phyloP scores from a whole-genome alignment of 64 coral and sea anemone genomes.

The Montipora capricornis region DNA sequence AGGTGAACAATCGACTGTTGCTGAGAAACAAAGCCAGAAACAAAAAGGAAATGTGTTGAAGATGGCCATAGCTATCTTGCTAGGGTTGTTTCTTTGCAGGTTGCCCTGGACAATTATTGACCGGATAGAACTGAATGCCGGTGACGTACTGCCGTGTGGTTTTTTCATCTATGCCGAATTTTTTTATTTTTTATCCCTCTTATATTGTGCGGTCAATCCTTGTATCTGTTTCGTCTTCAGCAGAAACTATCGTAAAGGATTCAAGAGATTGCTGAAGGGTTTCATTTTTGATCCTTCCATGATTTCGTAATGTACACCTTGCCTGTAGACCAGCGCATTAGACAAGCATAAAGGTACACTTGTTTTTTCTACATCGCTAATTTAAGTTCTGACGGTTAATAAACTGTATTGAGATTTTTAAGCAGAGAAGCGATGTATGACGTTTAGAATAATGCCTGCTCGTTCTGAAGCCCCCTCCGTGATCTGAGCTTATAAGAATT shows the following conservation, averaged over 20 bases:
- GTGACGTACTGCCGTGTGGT: background rate
- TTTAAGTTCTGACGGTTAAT: no score
- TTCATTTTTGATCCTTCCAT: no score
- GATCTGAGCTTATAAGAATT: no score
- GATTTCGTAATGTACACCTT: no score
- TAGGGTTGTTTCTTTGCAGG: conserved; percentile 19
- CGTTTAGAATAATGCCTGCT: no score
- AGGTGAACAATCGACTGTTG: background rate
- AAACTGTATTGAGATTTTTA: no score
- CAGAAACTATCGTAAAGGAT: background rate
- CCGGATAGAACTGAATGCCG: background rate
- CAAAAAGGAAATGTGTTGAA: background rate
- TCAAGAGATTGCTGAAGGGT: background rate
- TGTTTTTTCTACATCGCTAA: no score
- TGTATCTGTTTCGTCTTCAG: conserved; percentile 7
- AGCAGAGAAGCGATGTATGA: no score
- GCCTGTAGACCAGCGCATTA: no score
- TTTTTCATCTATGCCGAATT: background rate
- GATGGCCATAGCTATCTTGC: conserved; percentile 19
- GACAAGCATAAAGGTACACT: no score
- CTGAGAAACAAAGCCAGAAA: background rate
- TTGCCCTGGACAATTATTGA: background rate
- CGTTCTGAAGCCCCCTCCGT: no score
- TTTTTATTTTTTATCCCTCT: background rate
- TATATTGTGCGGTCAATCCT: background rate